These are phyloP conservation scores for Paramormyrops kingsleyae DNA, from an alignment of 2,113 vertebrate genomes.

Conservation along the genomic window DNA sequence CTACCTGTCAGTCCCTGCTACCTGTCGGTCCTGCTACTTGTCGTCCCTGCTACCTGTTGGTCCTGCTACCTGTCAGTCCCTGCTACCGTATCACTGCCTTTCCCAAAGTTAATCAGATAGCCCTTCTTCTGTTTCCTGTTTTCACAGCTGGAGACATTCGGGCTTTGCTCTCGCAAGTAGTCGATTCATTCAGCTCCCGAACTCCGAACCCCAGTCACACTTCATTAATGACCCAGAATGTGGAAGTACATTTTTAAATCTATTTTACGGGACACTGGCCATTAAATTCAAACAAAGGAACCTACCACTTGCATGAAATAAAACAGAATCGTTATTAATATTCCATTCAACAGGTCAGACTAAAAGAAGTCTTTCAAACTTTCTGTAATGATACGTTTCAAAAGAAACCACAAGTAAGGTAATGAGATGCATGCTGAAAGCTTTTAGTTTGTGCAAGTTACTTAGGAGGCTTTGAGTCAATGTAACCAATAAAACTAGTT, in stretches of 20 bases:
- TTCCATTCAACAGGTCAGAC: background rate
- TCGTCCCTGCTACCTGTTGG: too few species aligned
- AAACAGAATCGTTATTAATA: background rate
- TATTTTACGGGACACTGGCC: background rate
- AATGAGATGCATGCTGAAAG: background rate
- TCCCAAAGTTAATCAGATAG: background rate
- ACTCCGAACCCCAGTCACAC: background rate
- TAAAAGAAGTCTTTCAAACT: background rate
- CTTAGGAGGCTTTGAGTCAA: background rate
- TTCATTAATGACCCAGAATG: background rate
- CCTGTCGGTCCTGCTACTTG: background rate
- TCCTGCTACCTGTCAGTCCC: background rate
- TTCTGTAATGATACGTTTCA: background rate
- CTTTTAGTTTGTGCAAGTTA: background rate
- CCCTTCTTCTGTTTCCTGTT: background rate
- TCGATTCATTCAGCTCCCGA: background rate
- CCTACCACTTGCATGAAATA: background rate
- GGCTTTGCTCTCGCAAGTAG: background rate
- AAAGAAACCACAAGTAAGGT: background rate
- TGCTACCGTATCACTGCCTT: background rate
- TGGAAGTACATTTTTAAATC: background rate
- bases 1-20: background rate
- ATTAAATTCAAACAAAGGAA: background rate
- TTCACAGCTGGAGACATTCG: background rate
- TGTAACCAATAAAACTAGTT: background rate